Conservation (phyloP, 1,140 invertebrate species). For the Saxidomus purpurata region DNA sequence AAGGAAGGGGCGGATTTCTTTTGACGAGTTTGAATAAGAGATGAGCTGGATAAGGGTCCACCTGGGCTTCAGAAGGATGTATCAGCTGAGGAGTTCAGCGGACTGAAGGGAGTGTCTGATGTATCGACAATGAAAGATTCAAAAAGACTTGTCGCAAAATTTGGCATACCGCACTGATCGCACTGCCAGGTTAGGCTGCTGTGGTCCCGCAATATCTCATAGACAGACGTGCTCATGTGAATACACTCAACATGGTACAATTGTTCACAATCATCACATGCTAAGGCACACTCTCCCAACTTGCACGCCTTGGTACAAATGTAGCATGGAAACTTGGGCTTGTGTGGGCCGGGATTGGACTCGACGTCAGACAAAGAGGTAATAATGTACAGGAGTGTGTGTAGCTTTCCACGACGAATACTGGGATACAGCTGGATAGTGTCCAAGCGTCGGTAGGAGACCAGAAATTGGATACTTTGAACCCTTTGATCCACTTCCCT, state of each 20-base stretch:
- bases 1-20: not conserved
- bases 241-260: slow-evolving; percentile 63
- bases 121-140: slow-evolving; percentile 12
- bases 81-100: not conserved
- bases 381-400: slow-evolving; percentile 23
- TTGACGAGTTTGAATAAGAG: not conserved
- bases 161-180: slow-evolving; percentile 55
- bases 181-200: slow-evolving; percentile 58
- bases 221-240: slow-evolving; percentile 20
- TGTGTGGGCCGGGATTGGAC: slow-evolving; percentile 23
- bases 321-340: slow-evolving; percentile 53
- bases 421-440: not conserved
- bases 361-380: slow-evolving; percentile 5
- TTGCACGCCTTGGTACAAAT: slow-evolving; percentile 37
- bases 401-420: not conserved
- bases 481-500: not conserved
- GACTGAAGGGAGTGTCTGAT: not conserved
- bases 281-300: slow-evolving; percentile 46
- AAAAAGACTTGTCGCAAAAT: slow-evolving; percentile 41
- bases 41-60: not conserved
- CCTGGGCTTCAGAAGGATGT: not conserved
- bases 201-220: not conserved
- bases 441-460: not conserved
- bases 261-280: slow-evolving; percentile 49
- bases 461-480: not conserved